These are phyloP conservation scores for Penaeus vannamei DNA, from an alignment of 1,140 invertebrate species.

Conservation along the genomic window DNA sequence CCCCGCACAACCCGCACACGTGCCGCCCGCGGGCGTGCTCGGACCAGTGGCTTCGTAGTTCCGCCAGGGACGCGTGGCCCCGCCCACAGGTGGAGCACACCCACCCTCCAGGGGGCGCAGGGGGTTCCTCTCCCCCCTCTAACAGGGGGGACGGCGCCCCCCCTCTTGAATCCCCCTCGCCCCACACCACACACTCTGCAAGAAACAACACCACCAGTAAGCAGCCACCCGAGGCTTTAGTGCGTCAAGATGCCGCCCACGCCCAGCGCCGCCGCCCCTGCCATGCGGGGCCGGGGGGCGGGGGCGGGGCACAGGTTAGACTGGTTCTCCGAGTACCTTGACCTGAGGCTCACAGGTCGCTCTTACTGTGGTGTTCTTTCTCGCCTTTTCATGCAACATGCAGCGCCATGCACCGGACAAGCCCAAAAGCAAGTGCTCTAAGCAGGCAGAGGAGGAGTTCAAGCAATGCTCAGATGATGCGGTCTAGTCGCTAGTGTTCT, in stretches of 20 bases:
- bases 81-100: slow-evolving; percentile 53
- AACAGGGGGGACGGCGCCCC: slow-evolving; percentile 46
- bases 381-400: slow-evolving; percentile 54
- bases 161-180: slow-evolving; percentile 61
- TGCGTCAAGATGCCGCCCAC: slow-evolving; percentile 43
- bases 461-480: not conserved
- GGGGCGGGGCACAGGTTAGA: slow-evolving; percentile 53
- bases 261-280: not conserved
- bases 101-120: slow-evolving; percentile 57
- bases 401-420: slow-evolving; percentile 39
- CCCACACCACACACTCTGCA: slow-evolving; percentile 64
- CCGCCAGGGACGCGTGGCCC: slow-evolving; percentile 49
- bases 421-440: slow-evolving; percentile 6
- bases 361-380: slow-evolving; percentile 66
- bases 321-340: slow-evolving; percentile 40
- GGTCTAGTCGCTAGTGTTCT: not conserved
- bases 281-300: not conserved
- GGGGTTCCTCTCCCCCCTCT: slow-evolving; percentile 42
- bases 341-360: slow-evolving; percentile 57
- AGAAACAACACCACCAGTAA: slow-evolving; percentile 65
- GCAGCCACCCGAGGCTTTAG: slow-evolving; percentile 55
- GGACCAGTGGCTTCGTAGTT: slow-evolving; percentile 51
- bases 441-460: not conserved
- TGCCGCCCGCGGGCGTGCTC: slow-evolving; percentile 51
- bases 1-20: slow-evolving; percentile 55